Evolutionary conservation across 2,113 vertebrate species (phyloP), one percentile per base, ranked within the genome.

Genomic region (Osmerus mordax): DNA sequence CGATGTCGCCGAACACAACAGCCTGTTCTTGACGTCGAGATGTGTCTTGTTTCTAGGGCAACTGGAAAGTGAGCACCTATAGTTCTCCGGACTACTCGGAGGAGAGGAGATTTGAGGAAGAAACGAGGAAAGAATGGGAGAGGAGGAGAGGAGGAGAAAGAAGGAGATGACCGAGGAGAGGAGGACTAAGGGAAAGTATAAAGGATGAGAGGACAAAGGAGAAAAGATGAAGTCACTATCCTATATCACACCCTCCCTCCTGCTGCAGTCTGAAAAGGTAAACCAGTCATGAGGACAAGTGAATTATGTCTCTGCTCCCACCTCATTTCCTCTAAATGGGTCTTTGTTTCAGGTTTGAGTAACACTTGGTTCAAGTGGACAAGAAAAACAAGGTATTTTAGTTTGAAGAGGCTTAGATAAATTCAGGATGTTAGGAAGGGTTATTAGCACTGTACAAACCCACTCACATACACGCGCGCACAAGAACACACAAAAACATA

Each of bases 41-140:
- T 36, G 67, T 72, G 41, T 74, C 54, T 41, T 4, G 59, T 77
- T 82, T 84, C 56, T 67, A 74, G 67, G 77, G 69, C 71, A 73
- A 78, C 80, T 29, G 18, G 62, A 55, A 75, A 68, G 74, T 70
- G 69, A 65, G 62, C 62, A 62, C 23, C 32, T 62, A 76, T 82
- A 65, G 58, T 41, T 51, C 70, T 32, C 72, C 13, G 32, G 32
- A 21, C 71, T 67, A 36, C 70, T 28, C 51, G 51, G 73, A 52
- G 14, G 18, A 61, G n/a, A 56, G 41, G 36, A 29, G 72, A 62
- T 21, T 52, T 52, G 21, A 56, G n/a, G n/a, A 56, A 56, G 14
- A 56, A 56, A n/a, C 3, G 15, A 56, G n/a, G n/a, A 18, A 18
- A 56, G n/a, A 56, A 18, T 56, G 14, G 14, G n/a, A 56, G n/a